Base-by-base conservation (phyloP, 2,888 invertebrate species). In the Xanthorhoe designata region DNA sequence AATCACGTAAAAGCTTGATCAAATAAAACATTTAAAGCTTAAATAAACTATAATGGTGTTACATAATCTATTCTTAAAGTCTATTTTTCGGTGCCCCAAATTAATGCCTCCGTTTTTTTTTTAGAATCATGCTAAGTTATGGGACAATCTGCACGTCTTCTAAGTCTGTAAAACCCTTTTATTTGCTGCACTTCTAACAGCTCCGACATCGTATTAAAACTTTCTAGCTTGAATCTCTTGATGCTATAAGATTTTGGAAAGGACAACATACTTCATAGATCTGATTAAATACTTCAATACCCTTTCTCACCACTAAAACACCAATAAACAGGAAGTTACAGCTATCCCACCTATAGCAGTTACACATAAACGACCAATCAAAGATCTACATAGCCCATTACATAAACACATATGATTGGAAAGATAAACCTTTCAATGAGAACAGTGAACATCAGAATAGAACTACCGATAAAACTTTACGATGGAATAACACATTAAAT, bases 401-500 rank as follows among this genome's bases (percentile, higher is more conserved):
- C 61, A 68, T 58, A 64, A 68, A 61, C 51, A 53, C 64, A 68
- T 64, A 68, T 57, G 61, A 68, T 68, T 58, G 17, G 45, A 51
- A 47, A 68, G 68, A 68, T 68, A 68, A 67, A 68, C 24, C 61
- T 68, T 68, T 68, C 68, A 68, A 68, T 68, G 61, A 68, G 52
- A 67, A 60, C 59, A 59, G 55, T 24, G 24, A 24, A 24, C 24
- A 24, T 59, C 61, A 52, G 60, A 55, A 53, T n/a, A 32, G 29
- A 61, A 77, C 65, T 63, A 70, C 54, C 69, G 64, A 71, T 73
- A 75, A 76, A 74, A 53, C 35, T 74, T 77, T 70, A 75, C 70
- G 72, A 73, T 70, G 67, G 62, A 59, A 64, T 69, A 71, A 79
- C 68, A 47, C 56, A 64, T 78, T 77, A 77, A n/a, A 77, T 76